Evolutionary conservation across 2,797 vertebrate genomes (phyloP), one percentile per base, ranked within the genome.

Genomic region (Parauchenoglanis punctatus): DNA sequence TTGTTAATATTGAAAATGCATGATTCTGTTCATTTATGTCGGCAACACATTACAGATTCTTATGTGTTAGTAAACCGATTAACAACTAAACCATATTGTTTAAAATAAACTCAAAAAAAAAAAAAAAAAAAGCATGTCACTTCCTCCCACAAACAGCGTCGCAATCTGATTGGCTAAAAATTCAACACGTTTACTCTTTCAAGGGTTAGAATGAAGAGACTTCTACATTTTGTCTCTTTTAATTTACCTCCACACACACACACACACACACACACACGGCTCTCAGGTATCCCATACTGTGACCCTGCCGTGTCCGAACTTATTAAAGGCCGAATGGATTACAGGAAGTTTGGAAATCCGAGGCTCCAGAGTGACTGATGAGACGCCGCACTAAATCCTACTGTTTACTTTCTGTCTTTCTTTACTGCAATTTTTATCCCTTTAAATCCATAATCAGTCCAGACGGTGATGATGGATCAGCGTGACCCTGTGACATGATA

Each of bases 211-310:
- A 10, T 20, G 54, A 80, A 4, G 18, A 80, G 10, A 40, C 4
- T 80, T 59, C 10, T 7, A 59, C 54, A 35, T 28, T 54, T 78
- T 59, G 31, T 25, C 18, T 58, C 3, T 59, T 80, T 59, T 59
- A 40, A 80, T 13, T 80, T 54, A 58, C 77, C 77, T 80, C 77
- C 4, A 54, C 46, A 76, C 23, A 76, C 73, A 49, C 44, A 8
- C 88, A 86, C 82, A 78, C 75, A 54, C 75, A 54, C 75, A 77
- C 49, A 80, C 88, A 87, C 85, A 88, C 90, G 87, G 80, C 70
- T 93, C 94, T 95, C 94, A 94, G 90, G 94, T 95, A 93, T 94
- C 94, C 89, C 90, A 92, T 94, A 95, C 95, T 94, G 95, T 96
- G 94, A 95, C 95, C 94, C 94, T 93, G 91, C 92, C 84, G 92